Conservation (phyloP, 2,797 vertebrate genomes). For the Premnoplex brunnescens region DNA sequence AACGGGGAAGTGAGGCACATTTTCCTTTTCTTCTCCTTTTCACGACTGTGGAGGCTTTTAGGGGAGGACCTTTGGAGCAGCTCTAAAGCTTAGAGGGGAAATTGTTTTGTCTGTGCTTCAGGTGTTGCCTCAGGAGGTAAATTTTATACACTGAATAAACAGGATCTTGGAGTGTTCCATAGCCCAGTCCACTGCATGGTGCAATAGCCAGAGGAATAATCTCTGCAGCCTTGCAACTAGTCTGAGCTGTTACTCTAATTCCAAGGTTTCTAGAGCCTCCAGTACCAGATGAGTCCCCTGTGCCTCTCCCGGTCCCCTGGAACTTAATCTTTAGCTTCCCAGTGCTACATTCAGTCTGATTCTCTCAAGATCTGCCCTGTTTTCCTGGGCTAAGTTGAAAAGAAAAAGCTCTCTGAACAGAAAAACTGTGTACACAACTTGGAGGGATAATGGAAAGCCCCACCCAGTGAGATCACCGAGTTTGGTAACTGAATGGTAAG, state of each 20-base stretch:
- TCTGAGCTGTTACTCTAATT: background rate
- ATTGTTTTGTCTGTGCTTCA: background rate
- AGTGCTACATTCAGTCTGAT: background rate
- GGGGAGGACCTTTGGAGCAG: background rate
- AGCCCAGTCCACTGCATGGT: rapidly evolving
- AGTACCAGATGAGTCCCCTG: background rate
- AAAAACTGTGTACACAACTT: background rate
- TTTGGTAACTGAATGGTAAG: background rate
- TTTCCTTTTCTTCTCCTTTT: background rate
- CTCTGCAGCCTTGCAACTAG: background rate
- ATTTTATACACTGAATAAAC: background rate
- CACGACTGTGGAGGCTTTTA: background rate
- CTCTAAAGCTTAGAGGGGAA: background rate
- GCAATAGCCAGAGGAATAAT: background rate
- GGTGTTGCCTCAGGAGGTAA: background rate
- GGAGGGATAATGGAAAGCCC: background rate
- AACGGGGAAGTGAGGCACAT: rapidly evolving
- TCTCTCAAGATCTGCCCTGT: background rate
- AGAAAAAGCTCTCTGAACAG: background rate
- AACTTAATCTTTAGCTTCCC: background rate
- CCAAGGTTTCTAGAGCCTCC: background rate
- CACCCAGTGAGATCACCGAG: background rate
- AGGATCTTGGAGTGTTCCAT: background rate
- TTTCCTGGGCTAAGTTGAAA: background rate
- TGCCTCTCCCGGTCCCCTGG: background rate